Conservation (phyloP, 1,140 invertebrate species). For the Penaeus vannamei region DNA sequence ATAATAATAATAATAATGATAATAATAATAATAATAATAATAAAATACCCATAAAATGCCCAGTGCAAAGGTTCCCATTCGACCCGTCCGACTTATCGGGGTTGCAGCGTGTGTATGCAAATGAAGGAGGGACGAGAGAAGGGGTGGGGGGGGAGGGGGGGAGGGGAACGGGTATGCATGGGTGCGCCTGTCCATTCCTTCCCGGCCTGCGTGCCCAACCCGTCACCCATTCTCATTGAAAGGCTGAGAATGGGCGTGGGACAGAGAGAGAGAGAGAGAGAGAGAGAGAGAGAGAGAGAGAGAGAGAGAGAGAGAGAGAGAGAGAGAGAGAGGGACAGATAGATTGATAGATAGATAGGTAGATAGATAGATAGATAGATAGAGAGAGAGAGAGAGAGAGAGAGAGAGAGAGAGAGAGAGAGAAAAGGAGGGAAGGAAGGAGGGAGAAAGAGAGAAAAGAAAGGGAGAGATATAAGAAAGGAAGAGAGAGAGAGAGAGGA, state of each 20-base stretch:
- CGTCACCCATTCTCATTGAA: neutral
- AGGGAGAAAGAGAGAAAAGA: neutral
- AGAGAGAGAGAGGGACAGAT: neutral
- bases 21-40: too few species aligned
- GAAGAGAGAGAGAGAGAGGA: neutral
- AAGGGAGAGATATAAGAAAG: neutral
- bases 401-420: neutral
- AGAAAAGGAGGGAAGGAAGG: neutral
- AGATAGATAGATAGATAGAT: neutral
- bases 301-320: conserved; percentile 9
- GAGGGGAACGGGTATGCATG: conserved; percentile 46
- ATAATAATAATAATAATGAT: too few species aligned
- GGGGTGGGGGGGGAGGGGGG: neutral
- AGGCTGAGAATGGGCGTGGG: conserved; percentile 6
- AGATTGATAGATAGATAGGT: neutral
- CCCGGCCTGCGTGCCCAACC: neutral
- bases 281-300: neutral
- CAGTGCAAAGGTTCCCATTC: neutral
- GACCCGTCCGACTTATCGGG: conserved; percentile 40
- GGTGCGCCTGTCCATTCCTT: conserved; percentile 44
- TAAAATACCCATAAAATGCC: too few species aligned
- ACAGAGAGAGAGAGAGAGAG: neutral
- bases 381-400: neutral
- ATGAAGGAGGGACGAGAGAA: conserved; percentile 32
- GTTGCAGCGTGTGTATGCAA: conserved; percentile 54